Percentiles rank a stretch among this genome's conserved stretches.
Conservation (phyloP, 2,888 invertebrate species). For the Drosophila nr. fundita region DNA sequence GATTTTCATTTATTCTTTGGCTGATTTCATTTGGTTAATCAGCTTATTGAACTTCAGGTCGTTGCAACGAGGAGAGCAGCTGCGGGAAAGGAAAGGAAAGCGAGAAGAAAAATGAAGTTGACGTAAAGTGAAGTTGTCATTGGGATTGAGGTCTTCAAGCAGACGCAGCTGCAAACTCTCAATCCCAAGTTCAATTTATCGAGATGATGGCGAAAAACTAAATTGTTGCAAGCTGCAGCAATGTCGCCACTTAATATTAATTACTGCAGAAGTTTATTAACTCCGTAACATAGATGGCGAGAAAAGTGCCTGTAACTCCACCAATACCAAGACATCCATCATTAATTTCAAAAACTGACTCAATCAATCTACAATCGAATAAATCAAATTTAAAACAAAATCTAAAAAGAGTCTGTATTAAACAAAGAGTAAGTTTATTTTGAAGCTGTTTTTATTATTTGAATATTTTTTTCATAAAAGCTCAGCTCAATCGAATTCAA, state of each 20-base stretch:
- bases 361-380: background rate
- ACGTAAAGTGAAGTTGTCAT: slow-evolving; percentile 54
- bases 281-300: slow-evolving; percentile 1
- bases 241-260: slow-evolving; percentile 58
- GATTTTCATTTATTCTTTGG: slow-evolving; percentile 44
- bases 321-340: background rate
- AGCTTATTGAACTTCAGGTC: slow-evolving; percentile 76
- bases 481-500: background rate
- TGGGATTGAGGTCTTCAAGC: slow-evolving; percentile 37
- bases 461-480: background rate
- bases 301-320: slow-evolving; percentile 9
- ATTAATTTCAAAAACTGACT: background rate
- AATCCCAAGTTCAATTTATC: slow-evolving; percentile 65
- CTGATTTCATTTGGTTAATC: slow-evolving; percentile 74
- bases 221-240: slow-evolving; percentile 24
- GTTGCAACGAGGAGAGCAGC: background rate
- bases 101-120: slow-evolving; percentile 36
- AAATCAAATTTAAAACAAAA: background rate
- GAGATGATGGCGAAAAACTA: background rate
- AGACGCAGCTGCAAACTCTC: slow-evolving; percentile 58
- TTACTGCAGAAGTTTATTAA: slow-evolving; percentile 52
- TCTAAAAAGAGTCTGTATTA: background rate
- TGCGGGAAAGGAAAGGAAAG: slow-evolving; percentile 4
- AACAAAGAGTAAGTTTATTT: background rate
- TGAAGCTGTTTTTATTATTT: no score